phyloP scores from a whole-genome alignment of 2,888 invertebrate genomes.

The Stegophylla sp. region DNA sequence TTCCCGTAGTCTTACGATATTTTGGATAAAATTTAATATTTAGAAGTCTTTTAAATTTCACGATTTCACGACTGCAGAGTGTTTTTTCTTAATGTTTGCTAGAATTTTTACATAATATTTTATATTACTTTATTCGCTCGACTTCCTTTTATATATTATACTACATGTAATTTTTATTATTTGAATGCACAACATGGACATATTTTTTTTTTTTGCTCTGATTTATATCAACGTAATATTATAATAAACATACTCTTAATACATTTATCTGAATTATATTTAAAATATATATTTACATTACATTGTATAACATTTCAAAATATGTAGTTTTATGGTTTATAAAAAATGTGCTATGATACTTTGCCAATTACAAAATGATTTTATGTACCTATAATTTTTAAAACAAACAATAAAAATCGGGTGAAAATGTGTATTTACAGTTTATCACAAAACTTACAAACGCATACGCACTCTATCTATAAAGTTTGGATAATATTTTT shows the following conservation, averaged over 20 bases:
- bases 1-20: neutral
- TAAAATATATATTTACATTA: neutral
- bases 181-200: neutral
- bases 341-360: too few species aligned
- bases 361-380: too few species aligned
- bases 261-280: neutral
- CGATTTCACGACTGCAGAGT: neutral
- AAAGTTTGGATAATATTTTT: neutral
- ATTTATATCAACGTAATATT: slow-evolving; percentile 5
- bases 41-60: slow-evolving; percentile 40
- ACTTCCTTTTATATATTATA: slow-evolving; percentile 31
- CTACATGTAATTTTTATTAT: slow-evolving; percentile 7
- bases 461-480: neutral
- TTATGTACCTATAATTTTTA: too few species aligned
- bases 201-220: slow-evolving; percentile 6
- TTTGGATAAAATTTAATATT: slow-evolving; percentile 37
- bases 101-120: slow-evolving; percentile 41
- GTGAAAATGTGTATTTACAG: too few species aligned
- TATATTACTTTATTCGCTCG: slow-evolving; percentile 21
- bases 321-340: too few species aligned
- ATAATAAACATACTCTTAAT: neutral
- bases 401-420: too few species aligned
- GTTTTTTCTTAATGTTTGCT: slow-evolving; percentile 11
- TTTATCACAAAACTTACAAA: neutral
- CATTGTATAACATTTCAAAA: too few species aligned